These are phyloP conservation scores for Sternarchorhynchus goeldii DNA, from an alignment of 2,797 vertebrate species.

Conservation along the genomic window DNA sequence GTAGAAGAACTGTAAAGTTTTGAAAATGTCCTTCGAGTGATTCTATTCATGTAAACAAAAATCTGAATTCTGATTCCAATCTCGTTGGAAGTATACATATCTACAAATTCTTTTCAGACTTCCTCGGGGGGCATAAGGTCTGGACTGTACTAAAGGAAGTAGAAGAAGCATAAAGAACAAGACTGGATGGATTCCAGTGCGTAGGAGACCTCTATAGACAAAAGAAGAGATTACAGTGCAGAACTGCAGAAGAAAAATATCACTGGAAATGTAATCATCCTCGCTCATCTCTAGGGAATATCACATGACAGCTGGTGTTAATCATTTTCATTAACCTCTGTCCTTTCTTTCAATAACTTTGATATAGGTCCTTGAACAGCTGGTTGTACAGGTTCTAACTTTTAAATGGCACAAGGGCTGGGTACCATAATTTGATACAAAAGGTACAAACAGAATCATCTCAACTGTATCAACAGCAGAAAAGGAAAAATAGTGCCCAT, in stretches of 20 bases:
- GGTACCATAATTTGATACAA: no score
- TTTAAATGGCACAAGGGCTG: no score
- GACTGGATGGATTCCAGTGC: slow-evolving; percentile 58
- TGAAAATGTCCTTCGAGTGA: no score
- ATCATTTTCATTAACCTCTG: no score
- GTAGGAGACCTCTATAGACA: slow-evolving; percentile 79
- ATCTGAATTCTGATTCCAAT: background rate
- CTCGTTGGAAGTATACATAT: background rate
- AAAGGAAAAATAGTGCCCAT: no score
- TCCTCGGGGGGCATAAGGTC: background rate
- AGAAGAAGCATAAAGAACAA: slow-evolving; percentile 8
- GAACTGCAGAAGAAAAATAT: background rate
- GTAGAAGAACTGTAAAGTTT: no score
- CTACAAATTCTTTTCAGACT: background rate
- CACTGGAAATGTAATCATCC: background rate
- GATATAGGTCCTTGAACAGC: no score
- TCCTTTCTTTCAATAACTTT: no score
- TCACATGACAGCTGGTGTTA: no score
- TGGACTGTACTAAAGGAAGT: slow-evolving; percentile 10
- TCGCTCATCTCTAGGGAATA: background rate
- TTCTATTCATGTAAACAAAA: background rate
- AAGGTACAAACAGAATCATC: no score
- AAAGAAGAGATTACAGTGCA: slow-evolving; percentile 77
- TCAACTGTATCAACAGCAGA: no score
- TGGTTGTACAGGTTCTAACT: no score